phyloP scores from a whole-genome alignment of 2,888 invertebrate genomes.

The Polietes domitor region DNA sequence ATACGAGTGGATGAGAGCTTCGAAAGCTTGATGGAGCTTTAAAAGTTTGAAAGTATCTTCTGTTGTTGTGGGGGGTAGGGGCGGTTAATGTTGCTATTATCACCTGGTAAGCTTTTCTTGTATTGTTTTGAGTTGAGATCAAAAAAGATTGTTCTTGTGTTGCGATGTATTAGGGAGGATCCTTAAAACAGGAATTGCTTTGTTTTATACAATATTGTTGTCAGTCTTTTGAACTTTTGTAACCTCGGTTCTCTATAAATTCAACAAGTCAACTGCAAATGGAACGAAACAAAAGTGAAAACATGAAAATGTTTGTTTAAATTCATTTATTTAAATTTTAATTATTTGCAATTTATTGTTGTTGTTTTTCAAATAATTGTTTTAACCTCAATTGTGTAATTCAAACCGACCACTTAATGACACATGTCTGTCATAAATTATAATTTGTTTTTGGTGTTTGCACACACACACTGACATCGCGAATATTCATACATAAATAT shows the following conservation, averaged over 20 bases:
- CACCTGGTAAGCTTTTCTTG: conserved; percentile 63
- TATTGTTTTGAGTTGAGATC: conserved; percentile 53
- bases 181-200: conserved; percentile 60
- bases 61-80: not conserved
- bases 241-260: conserved; percentile 46
- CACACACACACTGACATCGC: not conserved
- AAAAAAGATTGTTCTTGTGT: conserved; percentile 31
- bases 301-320: not conserved
- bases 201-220: conserved; percentile 17
- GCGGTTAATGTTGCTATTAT: not conserved
- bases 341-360: not conserved
- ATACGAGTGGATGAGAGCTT: conserved; percentile 71
- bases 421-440: conserved; percentile 48
- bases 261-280: conserved; percentile 60
- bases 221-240: conserved; percentile 63
- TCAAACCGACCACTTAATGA: conserved; percentile 41
- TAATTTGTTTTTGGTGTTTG: not conserved
- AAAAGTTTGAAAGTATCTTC: not conserved
- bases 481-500: not conserved
- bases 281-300: conserved; percentile 2
- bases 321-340: not conserved
- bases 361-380: not conserved
- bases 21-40: conserved; percentile 52
- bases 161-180: not conserved
- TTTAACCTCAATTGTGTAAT: conserved; percentile 30